These are phyloP conservation scores for Chloroclystis v-ata DNA, from an alignment of 2,888 invertebrate genomes.

Conservation along the genomic window DNA sequence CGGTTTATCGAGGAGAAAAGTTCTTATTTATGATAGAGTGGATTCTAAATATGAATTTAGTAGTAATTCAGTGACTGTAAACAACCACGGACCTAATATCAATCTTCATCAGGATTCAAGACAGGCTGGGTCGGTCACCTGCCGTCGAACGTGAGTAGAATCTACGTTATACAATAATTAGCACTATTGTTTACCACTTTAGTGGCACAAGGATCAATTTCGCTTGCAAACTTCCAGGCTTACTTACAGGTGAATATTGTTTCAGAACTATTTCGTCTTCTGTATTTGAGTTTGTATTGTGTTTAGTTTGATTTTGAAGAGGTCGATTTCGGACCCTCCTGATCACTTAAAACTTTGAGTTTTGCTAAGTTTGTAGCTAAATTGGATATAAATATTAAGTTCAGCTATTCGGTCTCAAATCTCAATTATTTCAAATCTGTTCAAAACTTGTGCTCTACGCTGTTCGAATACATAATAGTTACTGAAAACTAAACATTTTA, in stretches of 20 bases:
- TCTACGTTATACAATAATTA: conserved; percentile 22
- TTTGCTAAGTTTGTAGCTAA: not conserved
- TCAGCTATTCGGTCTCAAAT: not conserved
- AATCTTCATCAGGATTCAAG: conserved; percentile 30
- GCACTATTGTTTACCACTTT: conserved; percentile 21
- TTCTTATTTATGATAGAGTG: no score
- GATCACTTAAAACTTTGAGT: conserved; percentile 5
- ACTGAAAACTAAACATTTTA: no score
- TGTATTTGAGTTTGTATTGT: conserved; percentile 5
- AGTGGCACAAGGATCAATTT: conserved; percentile 11
- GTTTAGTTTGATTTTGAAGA: not conserved
- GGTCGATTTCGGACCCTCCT: not conserved
- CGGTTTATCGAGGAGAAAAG: no score
- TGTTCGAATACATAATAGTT: not conserved
- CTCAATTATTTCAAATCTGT: not conserved
- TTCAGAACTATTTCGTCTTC: not conserved
- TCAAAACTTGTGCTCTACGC: not conserved
- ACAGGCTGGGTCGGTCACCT: conserved; percentile 26
- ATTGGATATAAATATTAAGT: conserved; percentile 1
- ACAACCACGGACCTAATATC: conserved; percentile 17
- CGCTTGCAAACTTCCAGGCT: not conserved
- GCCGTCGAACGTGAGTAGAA: conserved; percentile 21
- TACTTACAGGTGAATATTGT: conserved; percentile 1
- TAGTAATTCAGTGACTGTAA: conserved; percentile 1
- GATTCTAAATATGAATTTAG: conserved; percentile 1